Evolutionary conservation across 1,140 invertebrate genomes (phyloP).

Genomic region (Gyrodactylus salaris): DNA sequence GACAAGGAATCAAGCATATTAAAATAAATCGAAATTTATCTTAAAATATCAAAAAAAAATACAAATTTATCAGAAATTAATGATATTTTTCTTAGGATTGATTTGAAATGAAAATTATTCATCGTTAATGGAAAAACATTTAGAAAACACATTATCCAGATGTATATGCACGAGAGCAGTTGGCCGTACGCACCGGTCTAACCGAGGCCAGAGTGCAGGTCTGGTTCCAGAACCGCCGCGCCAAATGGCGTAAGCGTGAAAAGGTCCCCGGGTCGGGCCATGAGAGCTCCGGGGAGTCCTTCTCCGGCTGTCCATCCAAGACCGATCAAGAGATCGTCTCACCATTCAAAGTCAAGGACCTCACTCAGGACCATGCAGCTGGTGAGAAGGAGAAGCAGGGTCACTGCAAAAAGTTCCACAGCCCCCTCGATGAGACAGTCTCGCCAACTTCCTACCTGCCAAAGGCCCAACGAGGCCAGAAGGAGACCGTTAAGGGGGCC

Average conservation of each 20-base stretch:
- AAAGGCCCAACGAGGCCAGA: too few relatives aligned
- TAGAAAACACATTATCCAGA: constrained; percentile 56
- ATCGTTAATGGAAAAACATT: too few relatives aligned
- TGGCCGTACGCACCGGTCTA: constrained; percentile 28
- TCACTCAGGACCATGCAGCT: neutral
- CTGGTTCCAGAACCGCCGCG: constrained; percentile 89
- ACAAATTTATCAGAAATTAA: too few relatives aligned
- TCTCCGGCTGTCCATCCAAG: neutral
- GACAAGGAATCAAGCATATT: too few relatives aligned
- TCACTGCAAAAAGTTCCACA: neutral
- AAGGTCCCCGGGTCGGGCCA: neutral
- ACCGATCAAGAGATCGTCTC: neutral
- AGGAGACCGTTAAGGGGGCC: neutral
- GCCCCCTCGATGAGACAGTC: neutral
- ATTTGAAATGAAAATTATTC: too few relatives aligned
- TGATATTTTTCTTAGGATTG: too few relatives aligned
- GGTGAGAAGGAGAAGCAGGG: neutral
- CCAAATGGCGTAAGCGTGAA: constrained; percentile 61
- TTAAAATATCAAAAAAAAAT: too few relatives aligned
- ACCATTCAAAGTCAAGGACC: neutral
- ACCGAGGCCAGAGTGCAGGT: constrained; percentile 28
- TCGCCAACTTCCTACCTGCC: neutral
- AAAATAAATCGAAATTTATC: too few relatives aligned
- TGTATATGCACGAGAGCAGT: constrained; percentile 68
- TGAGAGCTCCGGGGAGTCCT: neutral